Evolutionary conservation across 2,888 invertebrate genomes (phyloP), one percentile per base, ranked within the genome.

Genomic region (Drosophila bunnanda): DNA sequence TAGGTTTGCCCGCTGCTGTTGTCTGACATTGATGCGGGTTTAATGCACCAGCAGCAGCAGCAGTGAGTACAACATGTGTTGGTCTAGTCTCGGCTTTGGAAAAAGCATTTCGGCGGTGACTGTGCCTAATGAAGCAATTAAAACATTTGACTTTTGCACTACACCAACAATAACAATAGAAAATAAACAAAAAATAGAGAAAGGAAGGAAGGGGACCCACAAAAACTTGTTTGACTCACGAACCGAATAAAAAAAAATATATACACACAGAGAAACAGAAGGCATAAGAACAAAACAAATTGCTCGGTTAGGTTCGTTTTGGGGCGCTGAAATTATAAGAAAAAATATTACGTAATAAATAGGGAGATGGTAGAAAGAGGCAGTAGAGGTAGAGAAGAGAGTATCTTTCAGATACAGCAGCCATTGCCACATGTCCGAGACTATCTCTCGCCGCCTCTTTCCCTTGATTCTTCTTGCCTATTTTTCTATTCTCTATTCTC

Each of bases 11-110:
- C 56, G 28, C 50, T 68, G 60, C 34, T 50, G 68, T 53, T 53
- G 71, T 64, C 75, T 79, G 84, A 78, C 87, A 84, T 87, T 83
- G 88, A 84, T 87, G 85, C 88, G 85, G 85, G 83, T 87, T 87
- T 84, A 84, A 80, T 85, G 83, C 88, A 84, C 85, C 78, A 66
- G 36, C 46, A 60, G 22, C 28, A 41, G 43, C 43, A 32, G 36
- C 53, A 54, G 46, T 36, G 41, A 70, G 41, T 46, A 59, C 39
- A 48, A 61, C 62, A 61, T 68, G 70, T 48, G 69, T 61, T 43
- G 48, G 54, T 70, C 70, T 69, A 43, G 70, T 69, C 54, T 60
- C 59, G 38, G 41, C 41, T 50, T 34, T 34, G 50, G 32, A n/a
- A 55, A 38, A 54, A 65, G 44, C 53, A 65, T 65, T 65, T 53